phyloP scores from a whole-genome alignment of 2,888 invertebrate species.

The Sthenelais limicola region DNA sequence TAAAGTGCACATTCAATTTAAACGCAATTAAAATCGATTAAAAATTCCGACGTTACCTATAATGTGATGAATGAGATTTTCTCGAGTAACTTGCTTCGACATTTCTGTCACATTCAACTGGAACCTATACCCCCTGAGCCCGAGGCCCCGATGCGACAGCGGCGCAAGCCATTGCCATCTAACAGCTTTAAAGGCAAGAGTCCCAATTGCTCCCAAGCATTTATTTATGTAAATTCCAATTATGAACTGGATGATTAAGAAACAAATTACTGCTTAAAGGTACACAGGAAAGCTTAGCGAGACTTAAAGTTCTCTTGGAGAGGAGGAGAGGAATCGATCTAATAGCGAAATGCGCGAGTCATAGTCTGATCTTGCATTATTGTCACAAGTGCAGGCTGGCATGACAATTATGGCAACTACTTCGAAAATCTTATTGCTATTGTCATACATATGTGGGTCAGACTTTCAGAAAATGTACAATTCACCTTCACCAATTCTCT shows the following conservation, averaged over 20 bases:
- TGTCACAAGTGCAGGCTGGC: too few relatives aligned
- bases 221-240: constrained; percentile 36
- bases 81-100: constrained; percentile 24
- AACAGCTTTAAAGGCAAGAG: constrained; percentile 13
- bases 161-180: neutral
- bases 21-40: constrained; percentile 37
- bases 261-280: constrained; percentile 35
- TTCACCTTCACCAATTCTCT: too few relatives aligned
- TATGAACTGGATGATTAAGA: constrained; percentile 30
- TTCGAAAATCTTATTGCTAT: too few relatives aligned
- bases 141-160: neutral
- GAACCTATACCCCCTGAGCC: constrained; percentile 25
- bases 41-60: constrained; percentile 37
- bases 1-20: constrained; percentile 33
- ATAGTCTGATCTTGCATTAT: too few relatives aligned
- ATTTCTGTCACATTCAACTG: constrained; percentile 39
- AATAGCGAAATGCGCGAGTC: too few relatives aligned
- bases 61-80: constrained; percentile 35
- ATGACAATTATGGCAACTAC: too few relatives aligned
- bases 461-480: too few relatives aligned
- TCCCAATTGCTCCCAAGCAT: constrained; percentile 21
- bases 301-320: constrained; percentile 8
- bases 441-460: too few relatives aligned
- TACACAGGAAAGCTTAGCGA: neutral
- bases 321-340: too few relatives aligned